These are phyloP conservation scores for Crax fasciolata DNA, from an alignment of 2,797 vertebrate species.

Conservation along the genomic window DNA sequence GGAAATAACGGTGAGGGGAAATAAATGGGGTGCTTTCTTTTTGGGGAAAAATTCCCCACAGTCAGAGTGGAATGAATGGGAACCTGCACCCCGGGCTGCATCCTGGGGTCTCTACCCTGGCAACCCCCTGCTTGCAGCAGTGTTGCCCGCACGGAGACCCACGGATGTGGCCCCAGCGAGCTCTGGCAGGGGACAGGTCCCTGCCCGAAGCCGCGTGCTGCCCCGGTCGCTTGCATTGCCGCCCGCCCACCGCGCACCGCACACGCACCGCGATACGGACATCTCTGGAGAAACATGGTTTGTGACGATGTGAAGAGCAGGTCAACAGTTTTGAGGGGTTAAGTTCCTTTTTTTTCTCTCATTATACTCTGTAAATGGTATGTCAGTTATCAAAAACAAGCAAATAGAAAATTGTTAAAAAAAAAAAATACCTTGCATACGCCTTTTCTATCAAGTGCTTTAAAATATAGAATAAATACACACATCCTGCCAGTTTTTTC, in stretches of 20 bases:
- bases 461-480: conserved; percentile 92
- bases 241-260: background rate
- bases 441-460: conserved; percentile 99
- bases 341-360: conserved; percentile 87
- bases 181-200: background rate
- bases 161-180: background rate
- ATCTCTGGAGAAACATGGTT: conserved; percentile 70
- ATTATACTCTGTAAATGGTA: conserved; percentile 86
- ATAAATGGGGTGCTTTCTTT: background rate
- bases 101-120: conserved; percentile 11
- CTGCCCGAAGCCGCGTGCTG: background rate
- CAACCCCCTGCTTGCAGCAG: fast-evolving
- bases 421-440: conserved; percentile 85
- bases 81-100: conserved; percentile 6
- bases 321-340: conserved; percentile 86
- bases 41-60: background rate
- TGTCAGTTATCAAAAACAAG: conserved; percentile 85
- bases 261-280: conserved; percentile 49
- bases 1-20: background rate
- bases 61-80: conserved; percentile 6
- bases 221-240: background rate
- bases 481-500: conserved; percentile 93
- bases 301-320: conserved; percentile 84
- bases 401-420: conserved; percentile 82
- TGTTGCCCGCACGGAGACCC: background rate